Evolutionary conservation across 2,113 vertebrate species (phyloP).

Genomic region (Psammodynastes pulverulentus): DNA sequence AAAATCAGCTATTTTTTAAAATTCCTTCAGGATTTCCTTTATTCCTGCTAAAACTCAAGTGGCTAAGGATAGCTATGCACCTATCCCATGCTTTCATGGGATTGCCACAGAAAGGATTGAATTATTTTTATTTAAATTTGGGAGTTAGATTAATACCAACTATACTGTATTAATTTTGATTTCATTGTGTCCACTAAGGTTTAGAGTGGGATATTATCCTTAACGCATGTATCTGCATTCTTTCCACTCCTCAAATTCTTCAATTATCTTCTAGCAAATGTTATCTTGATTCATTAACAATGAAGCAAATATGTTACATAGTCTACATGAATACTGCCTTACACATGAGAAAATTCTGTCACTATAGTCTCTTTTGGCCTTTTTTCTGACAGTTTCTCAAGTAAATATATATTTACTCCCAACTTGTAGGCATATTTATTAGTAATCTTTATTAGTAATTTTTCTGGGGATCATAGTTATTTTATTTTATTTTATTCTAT

Average conservation of each 20-base stretch:
- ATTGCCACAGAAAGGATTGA: neutral
- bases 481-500: neutral
- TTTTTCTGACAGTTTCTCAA: neutral
- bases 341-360: neutral
- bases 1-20: no score
- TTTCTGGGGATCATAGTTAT: neutral
- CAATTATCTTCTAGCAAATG: neutral
- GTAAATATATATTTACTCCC: neutral
- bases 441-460: neutral
- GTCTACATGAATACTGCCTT: neutral
- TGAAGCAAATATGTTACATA: neutral
- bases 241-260: neutral
- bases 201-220: neutral
- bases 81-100: neutral
- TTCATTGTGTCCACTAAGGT: neutral
- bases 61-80: neutral
- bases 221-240: neutral
- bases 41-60: neutral
- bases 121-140: neutral
- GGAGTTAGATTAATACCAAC: neutral
- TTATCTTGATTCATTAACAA: neutral
- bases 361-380: neutral
- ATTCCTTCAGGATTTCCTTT: neutral
- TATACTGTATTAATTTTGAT: neutral
- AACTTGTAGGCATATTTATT: neutral